These are phyloP conservation scores for Strix aluco DNA, from an alignment of 2,113 vertebrate species.

Conservation along the genomic window DNA sequence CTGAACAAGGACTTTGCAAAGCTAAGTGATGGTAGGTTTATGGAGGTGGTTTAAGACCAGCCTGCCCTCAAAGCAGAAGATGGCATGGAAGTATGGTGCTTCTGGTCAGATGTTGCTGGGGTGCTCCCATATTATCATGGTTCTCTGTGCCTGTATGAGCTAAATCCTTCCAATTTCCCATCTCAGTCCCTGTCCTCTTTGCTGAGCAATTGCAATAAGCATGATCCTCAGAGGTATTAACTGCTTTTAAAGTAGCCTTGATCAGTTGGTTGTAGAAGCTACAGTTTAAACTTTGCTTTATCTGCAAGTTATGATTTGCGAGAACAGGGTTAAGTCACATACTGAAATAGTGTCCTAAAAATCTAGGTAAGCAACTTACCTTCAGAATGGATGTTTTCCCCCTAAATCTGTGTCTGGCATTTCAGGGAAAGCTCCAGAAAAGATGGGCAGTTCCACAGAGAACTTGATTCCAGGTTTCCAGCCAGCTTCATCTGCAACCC, in stretches of 20 bases:
- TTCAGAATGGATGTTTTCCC: not conserved
- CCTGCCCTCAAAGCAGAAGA: not conserved
- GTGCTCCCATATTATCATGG: fast-evolving
- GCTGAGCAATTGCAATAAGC: not conserved
- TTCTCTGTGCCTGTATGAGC: not conserved
- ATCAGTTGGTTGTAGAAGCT: not conserved
- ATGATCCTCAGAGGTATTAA: not conserved
- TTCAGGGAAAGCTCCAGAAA: conserved; percentile 84
- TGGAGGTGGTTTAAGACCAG: not conserved
- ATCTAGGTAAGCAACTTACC: not conserved
- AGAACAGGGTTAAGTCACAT: not conserved
- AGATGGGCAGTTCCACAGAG: conserved; percentile 80
- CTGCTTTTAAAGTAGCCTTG: not conserved
- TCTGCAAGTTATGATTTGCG: not conserved
- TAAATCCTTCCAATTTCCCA: not conserved
- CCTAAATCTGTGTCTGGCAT: not conserved
- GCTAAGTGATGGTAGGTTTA: conserved; percentile 85
- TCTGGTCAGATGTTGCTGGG: not conserved
- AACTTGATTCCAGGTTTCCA: conserved; percentile 85
- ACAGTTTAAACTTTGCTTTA: not conserved
- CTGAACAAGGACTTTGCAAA: conserved; percentile 98
- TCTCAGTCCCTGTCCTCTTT: not conserved
- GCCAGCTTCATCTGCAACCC: conserved; percentile 10
- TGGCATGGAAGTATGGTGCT: not conserved
- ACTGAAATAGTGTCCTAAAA: not conserved